Conservation (phyloP, 2,113 vertebrate species). For the Erythrocercus mccallii region DNA sequence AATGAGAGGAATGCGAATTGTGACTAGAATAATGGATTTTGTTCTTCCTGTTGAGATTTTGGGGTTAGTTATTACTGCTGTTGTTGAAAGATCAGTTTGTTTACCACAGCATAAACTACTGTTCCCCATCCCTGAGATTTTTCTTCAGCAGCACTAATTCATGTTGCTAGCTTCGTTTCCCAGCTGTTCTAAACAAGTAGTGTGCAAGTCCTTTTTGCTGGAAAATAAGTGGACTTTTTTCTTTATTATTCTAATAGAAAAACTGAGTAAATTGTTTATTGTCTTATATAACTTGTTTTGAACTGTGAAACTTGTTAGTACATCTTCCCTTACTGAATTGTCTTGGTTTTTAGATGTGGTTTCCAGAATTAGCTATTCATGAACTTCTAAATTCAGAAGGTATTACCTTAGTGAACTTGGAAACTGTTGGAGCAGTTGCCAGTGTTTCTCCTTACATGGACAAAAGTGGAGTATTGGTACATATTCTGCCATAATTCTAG, state of each 20-base stretch:
- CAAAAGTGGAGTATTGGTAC: background rate
- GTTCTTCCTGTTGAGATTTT: background rate
- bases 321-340: background rate
- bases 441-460: background rate
- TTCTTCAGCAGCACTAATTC: background rate
- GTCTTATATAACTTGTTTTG: background rate
- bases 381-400: background rate
- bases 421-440: background rate
- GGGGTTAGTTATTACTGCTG: background rate
- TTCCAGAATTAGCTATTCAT: background rate
- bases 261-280: background rate
- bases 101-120: background rate
- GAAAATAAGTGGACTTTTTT: background rate
- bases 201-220: background rate
- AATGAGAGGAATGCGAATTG: background rate
- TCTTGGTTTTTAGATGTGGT: rapidly evolving
- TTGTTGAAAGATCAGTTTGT: background rate
- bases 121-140: background rate
- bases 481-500: background rate
- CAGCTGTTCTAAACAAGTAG: background rate
- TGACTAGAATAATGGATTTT: background rate
- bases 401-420: background rate
- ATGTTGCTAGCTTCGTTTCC: background rate
- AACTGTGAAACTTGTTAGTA: background rate
- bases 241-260: background rate